Conservation (phyloP, 1,140 invertebrate genomes). For the Ceratitis capitata region DNA sequence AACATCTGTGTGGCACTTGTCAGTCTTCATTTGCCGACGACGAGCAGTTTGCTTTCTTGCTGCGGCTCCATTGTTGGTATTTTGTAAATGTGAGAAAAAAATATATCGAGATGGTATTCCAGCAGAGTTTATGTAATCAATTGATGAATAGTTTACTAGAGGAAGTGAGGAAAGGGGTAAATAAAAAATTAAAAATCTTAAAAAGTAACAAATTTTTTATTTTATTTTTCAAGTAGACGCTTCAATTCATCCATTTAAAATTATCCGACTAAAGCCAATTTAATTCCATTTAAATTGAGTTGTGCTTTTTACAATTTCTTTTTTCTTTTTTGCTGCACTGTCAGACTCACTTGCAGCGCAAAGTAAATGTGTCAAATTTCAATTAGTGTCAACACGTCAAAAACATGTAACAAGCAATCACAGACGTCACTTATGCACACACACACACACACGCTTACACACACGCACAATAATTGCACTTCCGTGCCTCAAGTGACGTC, state of each 20-base stretch:
- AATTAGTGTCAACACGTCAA: constrained; percentile 24
- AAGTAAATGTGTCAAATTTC: constrained; percentile 31
- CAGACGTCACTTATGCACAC: neutral
- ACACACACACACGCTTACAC: neutral
- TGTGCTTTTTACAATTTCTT: neutral
- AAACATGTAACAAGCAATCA: neutral
- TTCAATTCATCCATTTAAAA: neutral
- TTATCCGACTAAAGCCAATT: neutral
- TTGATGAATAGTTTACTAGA: neutral
- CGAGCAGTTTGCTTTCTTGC: neutral
- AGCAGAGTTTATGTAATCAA: neutral
- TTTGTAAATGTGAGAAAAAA: neutral
- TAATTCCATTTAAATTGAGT: neutral
- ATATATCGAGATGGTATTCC: neutral
- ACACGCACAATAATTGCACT: neutral
- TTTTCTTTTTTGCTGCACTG: neutral
- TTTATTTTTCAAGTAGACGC: neutral
- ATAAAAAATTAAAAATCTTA: no score
- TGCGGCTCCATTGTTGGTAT: neutral
- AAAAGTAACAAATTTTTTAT: neutral
- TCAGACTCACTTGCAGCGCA: neutral
- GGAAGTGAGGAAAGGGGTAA: neutral
- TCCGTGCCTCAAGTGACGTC: neutral
- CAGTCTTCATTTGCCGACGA: neutral
- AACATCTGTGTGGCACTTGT: constrained; percentile 4